Percentiles rank a stretch among this genome's conserved stretches.
Evolutionary conservation across 2,113 vertebrate species (phyloP).

Genomic region (Aptenodytes patagonicus): DNA sequence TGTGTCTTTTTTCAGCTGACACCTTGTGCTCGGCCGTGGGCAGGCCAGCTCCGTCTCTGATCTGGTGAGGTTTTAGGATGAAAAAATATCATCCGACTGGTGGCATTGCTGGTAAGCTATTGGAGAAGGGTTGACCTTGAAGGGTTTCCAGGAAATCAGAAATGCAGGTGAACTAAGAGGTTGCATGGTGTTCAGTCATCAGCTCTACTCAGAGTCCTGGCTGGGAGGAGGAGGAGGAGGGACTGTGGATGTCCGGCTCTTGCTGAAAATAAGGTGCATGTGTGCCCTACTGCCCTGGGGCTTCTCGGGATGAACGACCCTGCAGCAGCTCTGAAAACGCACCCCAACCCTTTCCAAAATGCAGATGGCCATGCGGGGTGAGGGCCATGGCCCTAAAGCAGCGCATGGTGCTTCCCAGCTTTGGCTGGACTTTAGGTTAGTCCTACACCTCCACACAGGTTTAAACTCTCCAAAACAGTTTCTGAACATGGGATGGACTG

Average conservation of each 20-base stretch:
- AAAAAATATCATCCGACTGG: background rate
- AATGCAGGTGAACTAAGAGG: background rate
- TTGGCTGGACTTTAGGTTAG: background rate
- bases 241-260: background rate
- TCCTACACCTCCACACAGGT: background rate
- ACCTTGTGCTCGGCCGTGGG: background rate
- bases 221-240: background rate
- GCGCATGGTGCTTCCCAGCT: rapidly evolving
- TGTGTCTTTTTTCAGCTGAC: background rate
- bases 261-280: background rate
- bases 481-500: background rate
- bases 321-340: background rate
- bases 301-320: background rate
- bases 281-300: background rate
- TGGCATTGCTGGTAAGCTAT: background rate
- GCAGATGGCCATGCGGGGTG: too few species aligned
- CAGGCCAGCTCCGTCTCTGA: background rate
- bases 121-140: background rate
- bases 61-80: background rate
- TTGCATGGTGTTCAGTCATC: rapidly evolving
- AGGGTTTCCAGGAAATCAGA: background rate
- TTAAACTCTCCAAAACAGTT: background rate
- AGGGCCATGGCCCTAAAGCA: background rate
- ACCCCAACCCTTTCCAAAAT: background rate
- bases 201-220: background rate